Percentiles rank a stretch among this genome's conserved stretches.
phyloP scores from a whole-genome alignment of 1,140 invertebrate species.

The Drosophila bocqueti region DNA sequence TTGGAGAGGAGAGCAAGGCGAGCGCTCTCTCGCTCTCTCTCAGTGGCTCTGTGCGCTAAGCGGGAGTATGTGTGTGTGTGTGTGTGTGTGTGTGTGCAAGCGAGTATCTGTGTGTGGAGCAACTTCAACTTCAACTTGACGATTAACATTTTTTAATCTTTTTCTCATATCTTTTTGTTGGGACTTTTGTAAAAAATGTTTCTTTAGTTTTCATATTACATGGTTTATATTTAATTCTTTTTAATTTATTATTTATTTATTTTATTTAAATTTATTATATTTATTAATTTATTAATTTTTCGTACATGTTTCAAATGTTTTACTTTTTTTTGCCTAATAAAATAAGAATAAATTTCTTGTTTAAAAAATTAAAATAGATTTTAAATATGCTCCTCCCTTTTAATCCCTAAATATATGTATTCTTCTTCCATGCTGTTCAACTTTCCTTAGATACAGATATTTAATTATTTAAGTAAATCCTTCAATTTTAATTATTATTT shows the following conservation, averaged over 20 bases:
- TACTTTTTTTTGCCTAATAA: too few relatives aligned
- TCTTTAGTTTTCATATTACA: background rate
- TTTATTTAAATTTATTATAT: too few relatives aligned
- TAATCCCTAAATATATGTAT: background rate
- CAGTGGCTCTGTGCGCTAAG: constrained; percentile 21
- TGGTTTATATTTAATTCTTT: background rate
- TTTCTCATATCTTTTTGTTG: constrained; percentile 1
- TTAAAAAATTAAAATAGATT: background rate
- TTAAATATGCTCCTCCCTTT: background rate
- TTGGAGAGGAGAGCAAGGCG: constrained; percentile 57
- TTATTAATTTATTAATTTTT: too few relatives aligned
- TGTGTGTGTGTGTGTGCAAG: constrained; percentile 8
- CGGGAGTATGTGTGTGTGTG: background rate
- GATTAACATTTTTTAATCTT: constrained; percentile 39
- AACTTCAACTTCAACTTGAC: constrained; percentile 56
- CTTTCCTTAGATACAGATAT: background rate
- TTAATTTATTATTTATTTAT: background rate
- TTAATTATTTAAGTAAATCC: background rate
- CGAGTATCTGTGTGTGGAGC: constrained; percentile 39
- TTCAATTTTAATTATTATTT: background rate
- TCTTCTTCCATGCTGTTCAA: background rate
- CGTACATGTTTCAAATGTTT: too few relatives aligned
- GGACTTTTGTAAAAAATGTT: background rate
- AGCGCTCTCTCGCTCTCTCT: constrained; percentile 5
- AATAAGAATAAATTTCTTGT: too few relatives aligned